These are phyloP conservation scores for Aplodontia rufa DNA, from an alignment of 2,113 vertebrate genomes.

Conservation along the genomic window DNA sequence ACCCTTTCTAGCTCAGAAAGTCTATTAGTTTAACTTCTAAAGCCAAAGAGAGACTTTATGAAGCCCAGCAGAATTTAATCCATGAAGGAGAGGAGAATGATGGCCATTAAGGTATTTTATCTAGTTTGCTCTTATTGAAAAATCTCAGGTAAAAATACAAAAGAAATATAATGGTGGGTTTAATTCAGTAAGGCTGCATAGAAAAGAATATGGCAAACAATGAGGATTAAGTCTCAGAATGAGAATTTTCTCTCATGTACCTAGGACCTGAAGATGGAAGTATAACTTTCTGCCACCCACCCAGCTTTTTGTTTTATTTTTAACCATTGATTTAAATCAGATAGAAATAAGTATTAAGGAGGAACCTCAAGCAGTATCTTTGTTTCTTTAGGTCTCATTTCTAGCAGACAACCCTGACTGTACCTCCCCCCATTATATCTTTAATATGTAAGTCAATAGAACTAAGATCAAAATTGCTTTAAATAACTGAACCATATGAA, in stretches of 20 bases:
- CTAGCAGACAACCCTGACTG: not conserved
- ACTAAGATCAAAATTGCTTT: slow-evolving; percentile 53
- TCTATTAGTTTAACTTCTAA: slow-evolving; percentile 60
- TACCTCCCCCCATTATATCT: not conserved
- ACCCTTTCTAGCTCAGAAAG: slow-evolving; percentile 54
- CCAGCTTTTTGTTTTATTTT: not conserved
- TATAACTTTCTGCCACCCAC: not conserved
- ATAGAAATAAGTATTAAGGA: slow-evolving; percentile 24
- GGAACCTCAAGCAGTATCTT: not conserved
- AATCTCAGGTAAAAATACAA: slow-evolving; percentile 30
- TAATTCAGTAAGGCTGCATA: slow-evolving; percentile 24
- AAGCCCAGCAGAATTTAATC: slow-evolving; percentile 51
- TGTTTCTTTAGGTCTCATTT: slow-evolving; percentile 4
- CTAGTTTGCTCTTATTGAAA: slow-evolving; percentile 67
- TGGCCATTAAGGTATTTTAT: slow-evolving; percentile 50
- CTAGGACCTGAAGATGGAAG: slow-evolving; percentile 2
- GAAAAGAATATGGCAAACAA: slow-evolving; percentile 34
- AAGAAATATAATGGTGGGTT: slow-evolving; percentile 34
- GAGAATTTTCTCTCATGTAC: slow-evolving; percentile 28
- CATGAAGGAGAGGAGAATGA: slow-evolving; percentile 32
- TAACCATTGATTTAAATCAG: slow-evolving; percentile 37
- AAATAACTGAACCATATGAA: slow-evolving; percentile 35
- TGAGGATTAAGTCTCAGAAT: slow-evolving; percentile 20
- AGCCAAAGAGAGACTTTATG: slow-evolving; percentile 45
- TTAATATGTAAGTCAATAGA: slow-evolving; percentile 25